Base-by-base conservation (phyloP, 2,797 vertebrate species). In the Garrulus glandarius region DNA sequence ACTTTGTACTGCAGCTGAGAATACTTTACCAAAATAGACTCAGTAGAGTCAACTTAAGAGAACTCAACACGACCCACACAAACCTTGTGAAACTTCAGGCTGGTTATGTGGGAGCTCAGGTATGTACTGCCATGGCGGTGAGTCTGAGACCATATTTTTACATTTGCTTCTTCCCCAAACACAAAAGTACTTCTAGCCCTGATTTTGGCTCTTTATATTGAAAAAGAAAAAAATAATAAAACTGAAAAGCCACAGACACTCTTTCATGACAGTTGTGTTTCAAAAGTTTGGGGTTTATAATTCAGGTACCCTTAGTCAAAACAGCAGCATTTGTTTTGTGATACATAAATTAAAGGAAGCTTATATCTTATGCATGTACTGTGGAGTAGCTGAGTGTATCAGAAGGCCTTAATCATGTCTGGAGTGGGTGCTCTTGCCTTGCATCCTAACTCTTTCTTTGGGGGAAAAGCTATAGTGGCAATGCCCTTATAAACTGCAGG, bases 81-180 rank as follows among this genome's bases (percentile, higher is more conserved):
- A 99, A 98, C 96, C 98, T 99, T 92, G 93, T 19, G 27, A 98
- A 98, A 67, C 98, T 99, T 60, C 95, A 93, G 65, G 96, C 96
- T 19, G 99, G 98, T 53, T 98, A 98, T 36, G 98, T 99, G 47
- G 99, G 99, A 93, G 98, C 98, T 84, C 99, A 99, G 99, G 99
- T 99, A 98, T 26, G 76, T 89, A 56, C 16, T 67, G 36, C 30
- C 8, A 6, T 19, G 27, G 44, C 5, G 19, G 10, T 49, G 60
- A 67, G 37, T 37, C 49, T 83, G 27, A 89, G 78, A 71, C 23
- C 1, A 0, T 30, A 11, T 23, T 74, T 85, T 71, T 64, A 63
- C 10, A 30, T 49, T 75, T 87, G 15, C 7, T 27, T 59, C 17
- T 12, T 65, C 85, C 41, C 22, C 41, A 27, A 1, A 43, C 18